These are phyloP conservation scores for Micromys minutus DNA, from an alignment of 2,113 vertebrate genomes.

Conservation along the genomic window DNA sequence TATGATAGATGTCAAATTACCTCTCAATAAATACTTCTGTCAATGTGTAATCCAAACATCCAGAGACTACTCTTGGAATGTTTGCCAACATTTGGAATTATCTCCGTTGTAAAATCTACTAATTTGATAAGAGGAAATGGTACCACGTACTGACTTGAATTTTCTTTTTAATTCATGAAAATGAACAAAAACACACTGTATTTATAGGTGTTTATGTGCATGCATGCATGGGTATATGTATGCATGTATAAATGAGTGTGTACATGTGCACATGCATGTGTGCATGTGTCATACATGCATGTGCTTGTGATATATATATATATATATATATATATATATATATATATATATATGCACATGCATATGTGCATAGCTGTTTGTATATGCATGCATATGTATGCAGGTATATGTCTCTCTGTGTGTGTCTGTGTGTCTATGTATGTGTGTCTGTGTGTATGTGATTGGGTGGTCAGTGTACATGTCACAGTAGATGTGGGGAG, in stretches of 20 bases:
- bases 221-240: background rate
- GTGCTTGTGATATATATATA: background rate
- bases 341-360: background rate
- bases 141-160: background rate
- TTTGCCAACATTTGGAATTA: constrained; percentile 17
- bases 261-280: background rate
- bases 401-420: no score
- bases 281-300: background rate
- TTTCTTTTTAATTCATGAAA: background rate
- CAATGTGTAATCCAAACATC: background rate
- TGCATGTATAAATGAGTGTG: background rate
- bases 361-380: background rate
- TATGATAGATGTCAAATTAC: background rate
- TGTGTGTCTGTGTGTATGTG: background rate
- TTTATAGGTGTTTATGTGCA: background rate
- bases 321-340: background rate
- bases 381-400: background rate
- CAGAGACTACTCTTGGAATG: background rate
- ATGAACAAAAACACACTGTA: background rate
- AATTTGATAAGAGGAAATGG: constrained; percentile 33
- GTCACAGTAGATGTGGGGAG: background rate
- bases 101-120: background rate
- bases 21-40: background rate
- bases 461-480: no score
- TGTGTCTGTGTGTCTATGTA: background rate